Base-by-base conservation (phyloP, 2,888 invertebrate genomes). In the Zygaena filipendulae region DNA sequence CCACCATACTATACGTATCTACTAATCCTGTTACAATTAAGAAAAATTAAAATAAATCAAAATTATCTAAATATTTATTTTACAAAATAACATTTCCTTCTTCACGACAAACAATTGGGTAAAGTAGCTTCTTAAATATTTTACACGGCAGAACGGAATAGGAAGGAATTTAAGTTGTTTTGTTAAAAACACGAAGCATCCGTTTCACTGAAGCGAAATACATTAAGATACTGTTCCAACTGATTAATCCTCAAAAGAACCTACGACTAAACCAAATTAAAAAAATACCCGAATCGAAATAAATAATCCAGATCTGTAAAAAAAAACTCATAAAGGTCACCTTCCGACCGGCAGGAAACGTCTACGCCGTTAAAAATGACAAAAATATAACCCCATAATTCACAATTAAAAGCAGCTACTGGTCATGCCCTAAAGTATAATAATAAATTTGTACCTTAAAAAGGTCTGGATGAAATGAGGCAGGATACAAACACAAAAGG, bases 341-440 rank as follows among this genome's bases (percentile, higher is more conserved):
- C 72, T 72, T 72, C 68, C 59, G 58, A 63, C 52, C 59, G 52
- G 52, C 63, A 61, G 67, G 69, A 70, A 68, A 61, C 52, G 55
- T 47, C 49, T 40, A 35, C 43, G 40, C 27, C 38, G 35, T 42
- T 62, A 62, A 57, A 59, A 54, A 59, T 47, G 44, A 40, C 36
- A 47, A 47, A 47, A 55, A 48, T 40, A 44, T 55, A 58, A 64
- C 59, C 60, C 59, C 77, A 77, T 79, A 77, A 66, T 69, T 79
- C 75, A 79, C 77, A 79, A 79, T 79, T 75, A 77, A 69, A 72
- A 62, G 45, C 67, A 51, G 79, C 77, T 79, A 79, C 77, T 69
- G 77, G 77, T 71, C 71, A 79, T 71, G 74, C 57, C 64, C 67
- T 59, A 74, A 68, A 66, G 67, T 63, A 63, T 67, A 75, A 74